Evolutionary conservation across 2,888 invertebrate genomes (phyloP), one percentile per base, ranked within the genome.

Genomic region (Coenonympha glycerion): DNA sequence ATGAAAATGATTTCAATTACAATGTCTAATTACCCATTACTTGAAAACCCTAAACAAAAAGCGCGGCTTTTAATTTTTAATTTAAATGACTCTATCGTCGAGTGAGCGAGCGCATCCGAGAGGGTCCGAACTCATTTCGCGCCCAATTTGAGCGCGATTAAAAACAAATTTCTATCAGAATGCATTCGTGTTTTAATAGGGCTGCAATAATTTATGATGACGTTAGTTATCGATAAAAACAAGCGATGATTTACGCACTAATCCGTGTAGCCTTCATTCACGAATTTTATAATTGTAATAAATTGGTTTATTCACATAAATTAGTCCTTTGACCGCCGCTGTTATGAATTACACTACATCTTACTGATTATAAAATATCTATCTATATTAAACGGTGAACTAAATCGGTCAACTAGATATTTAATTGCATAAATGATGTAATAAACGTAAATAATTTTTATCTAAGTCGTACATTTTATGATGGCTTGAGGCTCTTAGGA

Each of bases 91-190:
- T 76, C 73, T 70, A 75, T 78, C 78, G 65, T 63, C 64, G 68
- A 62, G 64, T 62, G 68, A 69, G 67, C 64, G 67, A 67, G 67
- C 65, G 50, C 55, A 64, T 57, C 56, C 58, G 58, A 63, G 73
- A 63, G 73, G 81, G 79, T 66, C 73, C 66, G 68, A 72, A 73
- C 75, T 87, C 81, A 87, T 88, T 88, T 86, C 86, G 81, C 87
- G 87, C 87, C 83, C 86, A 87, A 88, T 88, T 88, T 82, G 73
- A 78, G 74, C 74, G 79, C 82, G 81, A 87, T 87, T 87, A 87
- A 85, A 86, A 85, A 81, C 80, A 75, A 84, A 85, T 83, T 83
- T 84, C 79, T 79, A 78, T 81, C 75, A 81, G 76, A 80, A 77
- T 79, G 81, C 82, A 79, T 76, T 76, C 71, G 70, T 69, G 75